Conservation (phyloP, 2,113 vertebrate species). For the Xenopus borealis region DNA sequence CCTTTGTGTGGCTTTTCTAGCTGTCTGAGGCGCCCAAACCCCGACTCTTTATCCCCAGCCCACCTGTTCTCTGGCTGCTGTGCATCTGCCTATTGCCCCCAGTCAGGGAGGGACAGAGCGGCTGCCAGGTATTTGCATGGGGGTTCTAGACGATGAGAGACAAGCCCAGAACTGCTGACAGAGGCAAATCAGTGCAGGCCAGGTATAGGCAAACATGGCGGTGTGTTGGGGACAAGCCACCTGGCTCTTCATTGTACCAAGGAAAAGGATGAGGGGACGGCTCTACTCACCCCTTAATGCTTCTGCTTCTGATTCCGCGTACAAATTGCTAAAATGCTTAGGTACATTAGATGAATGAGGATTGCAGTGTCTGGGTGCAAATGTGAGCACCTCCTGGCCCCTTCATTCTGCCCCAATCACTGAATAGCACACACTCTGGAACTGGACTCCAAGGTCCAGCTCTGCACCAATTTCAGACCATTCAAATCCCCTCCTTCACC, state of each 20-base stretch:
- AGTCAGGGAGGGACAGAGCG: background rate
- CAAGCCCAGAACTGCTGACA: background rate
- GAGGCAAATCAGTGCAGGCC: background rate
- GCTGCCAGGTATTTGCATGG: conserved; percentile 1
- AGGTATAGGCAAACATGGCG: background rate
- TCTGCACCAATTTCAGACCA: no score
- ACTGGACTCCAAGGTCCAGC: no score
- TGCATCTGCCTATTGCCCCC: conserved; percentile 8
- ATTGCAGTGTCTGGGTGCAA: no score
- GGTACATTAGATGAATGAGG: no score
- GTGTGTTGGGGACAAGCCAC: background rate
- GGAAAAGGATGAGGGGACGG: no score
- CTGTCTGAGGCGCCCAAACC: conserved; percentile 14
- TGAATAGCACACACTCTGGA: no score
- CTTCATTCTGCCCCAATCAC: no score
- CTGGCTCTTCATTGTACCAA: background rate
- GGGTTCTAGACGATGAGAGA: background rate
- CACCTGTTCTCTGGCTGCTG: conserved; percentile 5
- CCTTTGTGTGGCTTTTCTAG: conserved; percentile 12
- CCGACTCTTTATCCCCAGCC: background rate
- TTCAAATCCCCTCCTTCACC: no score
- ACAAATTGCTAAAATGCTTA: no score
- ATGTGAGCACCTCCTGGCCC: no score
- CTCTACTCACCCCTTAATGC: no score
- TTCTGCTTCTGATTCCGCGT: no score